A percentile compares a stretch with the other conserved stretches of the same genome.
Conservation (phyloP, 2,888 invertebrate species). For the Tillus elongatus region DNA sequence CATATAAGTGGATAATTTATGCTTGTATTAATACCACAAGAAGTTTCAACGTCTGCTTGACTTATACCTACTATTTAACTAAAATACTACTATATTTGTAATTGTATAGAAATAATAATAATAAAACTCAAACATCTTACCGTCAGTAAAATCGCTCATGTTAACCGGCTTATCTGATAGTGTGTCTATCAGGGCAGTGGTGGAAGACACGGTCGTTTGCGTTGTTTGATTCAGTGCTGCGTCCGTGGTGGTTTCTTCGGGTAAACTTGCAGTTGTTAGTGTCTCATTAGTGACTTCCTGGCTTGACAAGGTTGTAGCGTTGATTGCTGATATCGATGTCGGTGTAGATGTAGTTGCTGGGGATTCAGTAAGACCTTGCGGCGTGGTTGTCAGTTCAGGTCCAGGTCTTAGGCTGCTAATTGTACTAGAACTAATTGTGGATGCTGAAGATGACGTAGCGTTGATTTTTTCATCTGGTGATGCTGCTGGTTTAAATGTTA, state of each 20-base stretch:
- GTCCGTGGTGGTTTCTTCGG: constrained; percentile 9
- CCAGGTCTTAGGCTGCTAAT: too few species aligned
- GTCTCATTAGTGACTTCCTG: constrained; percentile 8
- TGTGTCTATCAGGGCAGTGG: constrained; percentile 8
- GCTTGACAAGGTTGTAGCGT: constrained; percentile 9
- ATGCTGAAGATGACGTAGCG: constrained; percentile 2
- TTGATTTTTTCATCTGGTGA: too few species aligned
- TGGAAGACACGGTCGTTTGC: constrained; percentile 4
- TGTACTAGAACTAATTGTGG: background rate
- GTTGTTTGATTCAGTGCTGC: constrained; percentile 17
- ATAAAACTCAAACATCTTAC: constrained; percentile 25
- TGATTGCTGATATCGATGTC: constrained; percentile 10
- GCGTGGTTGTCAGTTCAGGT: too few species aligned
- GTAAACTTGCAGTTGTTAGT: constrained; percentile 9
- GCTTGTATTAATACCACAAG: too few species aligned
- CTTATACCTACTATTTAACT: too few species aligned
- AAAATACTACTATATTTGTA: background rate
- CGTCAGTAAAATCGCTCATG: constrained; percentile 40
- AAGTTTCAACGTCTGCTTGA: too few species aligned
- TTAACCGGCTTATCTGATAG: constrained; percentile 32
- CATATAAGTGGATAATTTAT: too few species aligned
- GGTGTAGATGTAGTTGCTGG: too few species aligned
- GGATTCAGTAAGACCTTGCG: too few species aligned
- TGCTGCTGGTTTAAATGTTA: constrained; percentile 5
- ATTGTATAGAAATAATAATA: background rate